Conservation (phyloP, 2,888 invertebrate species). For the Oscheius sp. region DNA sequence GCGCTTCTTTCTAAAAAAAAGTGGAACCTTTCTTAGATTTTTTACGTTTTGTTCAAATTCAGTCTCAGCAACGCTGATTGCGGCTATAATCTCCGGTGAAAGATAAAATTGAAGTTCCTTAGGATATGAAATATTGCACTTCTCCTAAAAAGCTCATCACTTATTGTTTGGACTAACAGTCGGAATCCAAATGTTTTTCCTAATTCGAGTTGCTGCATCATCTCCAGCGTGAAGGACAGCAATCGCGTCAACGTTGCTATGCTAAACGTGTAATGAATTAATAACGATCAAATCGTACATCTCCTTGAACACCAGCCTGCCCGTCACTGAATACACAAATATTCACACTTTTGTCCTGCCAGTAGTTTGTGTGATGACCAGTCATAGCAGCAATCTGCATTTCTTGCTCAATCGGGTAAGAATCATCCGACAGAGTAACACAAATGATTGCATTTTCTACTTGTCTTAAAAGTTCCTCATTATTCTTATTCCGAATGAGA, state of each 20-base stretch:
- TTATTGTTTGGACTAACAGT: constrained; percentile 7
- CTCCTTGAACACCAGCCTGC: constrained; percentile 73
- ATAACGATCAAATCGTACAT: constrained; percentile 72
- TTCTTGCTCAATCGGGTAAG: constrained; percentile 27
- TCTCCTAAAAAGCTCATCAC: neutral
- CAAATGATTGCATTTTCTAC: constrained; percentile 52
- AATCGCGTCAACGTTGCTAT: constrained; percentile 60
- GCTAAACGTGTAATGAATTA: constrained; percentile 41
- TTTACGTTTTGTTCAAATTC: constrained; percentile 62
- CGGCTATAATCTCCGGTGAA: constrained; percentile 71
- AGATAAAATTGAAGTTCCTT: constrained; percentile 74
- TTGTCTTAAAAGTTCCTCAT: neutral
- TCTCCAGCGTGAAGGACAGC: constrained; percentile 54
- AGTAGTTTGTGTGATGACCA: constrained; percentile 75
- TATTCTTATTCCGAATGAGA: neutral
- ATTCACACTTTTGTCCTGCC: constrained; percentile 76
- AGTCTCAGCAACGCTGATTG: constrained; percentile 72
- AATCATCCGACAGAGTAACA: constrained; percentile 66
- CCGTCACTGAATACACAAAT: constrained; percentile 48
- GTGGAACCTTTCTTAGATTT: neutral
- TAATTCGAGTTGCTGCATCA: constrained; percentile 39
- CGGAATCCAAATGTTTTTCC: constrained; percentile 49
- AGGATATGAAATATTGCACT: constrained; percentile 59
- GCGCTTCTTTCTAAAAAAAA: constrained; percentile 40
- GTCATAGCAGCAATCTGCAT: constrained; percentile 71